Conservation (phyloP, 2,797 vertebrate genomes). For the Acipenser oxyrinchus region DNA sequence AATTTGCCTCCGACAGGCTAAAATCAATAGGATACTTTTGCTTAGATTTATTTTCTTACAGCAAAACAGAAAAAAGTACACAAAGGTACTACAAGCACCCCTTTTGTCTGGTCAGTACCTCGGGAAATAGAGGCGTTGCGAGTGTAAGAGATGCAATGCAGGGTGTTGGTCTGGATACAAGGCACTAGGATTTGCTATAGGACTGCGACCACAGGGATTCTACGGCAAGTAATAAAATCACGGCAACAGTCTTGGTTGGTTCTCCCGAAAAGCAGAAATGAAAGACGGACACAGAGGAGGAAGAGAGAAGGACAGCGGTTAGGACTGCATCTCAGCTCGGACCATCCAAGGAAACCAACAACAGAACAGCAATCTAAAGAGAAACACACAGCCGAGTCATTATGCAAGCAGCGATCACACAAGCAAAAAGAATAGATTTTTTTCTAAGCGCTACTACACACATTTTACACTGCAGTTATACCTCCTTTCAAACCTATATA, state of each 20-base stretch:
- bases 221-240: slow-evolving; percentile 24
- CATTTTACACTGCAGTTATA: no score
- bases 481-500: neutral
- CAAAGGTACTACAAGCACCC: no score
- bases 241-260: slow-evolving; percentile 26
- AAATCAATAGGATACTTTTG: no score
- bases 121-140: slow-evolving; percentile 7
- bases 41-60: no score
- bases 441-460: no score
- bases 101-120: no score
- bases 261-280: slow-evolving; percentile 26
- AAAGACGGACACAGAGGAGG: slow-evolving; percentile 25
- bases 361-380: slow-evolving; percentile 81
- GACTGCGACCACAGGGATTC: slow-evolving; percentile 32
- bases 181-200: slow-evolving; percentile 68
- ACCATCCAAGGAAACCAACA: slow-evolving; percentile 96
- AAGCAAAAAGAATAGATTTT: neutral
- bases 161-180: slow-evolving; percentile 54
- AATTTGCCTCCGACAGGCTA: no score
- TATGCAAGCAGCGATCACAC: neutral
- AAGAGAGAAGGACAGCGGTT: slow-evolving; percentile 40
- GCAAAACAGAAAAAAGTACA: no score
- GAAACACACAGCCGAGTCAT: slow-evolving; percentile 1
- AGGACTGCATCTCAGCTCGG: slow-evolving; percentile 87
- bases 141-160: slow-evolving; percentile 42